Evolutionary conservation across 1,140 invertebrate species (phyloP), one percentile per base, ranked within the genome.

Genomic region (Drosophila mojavensis): DNA sequence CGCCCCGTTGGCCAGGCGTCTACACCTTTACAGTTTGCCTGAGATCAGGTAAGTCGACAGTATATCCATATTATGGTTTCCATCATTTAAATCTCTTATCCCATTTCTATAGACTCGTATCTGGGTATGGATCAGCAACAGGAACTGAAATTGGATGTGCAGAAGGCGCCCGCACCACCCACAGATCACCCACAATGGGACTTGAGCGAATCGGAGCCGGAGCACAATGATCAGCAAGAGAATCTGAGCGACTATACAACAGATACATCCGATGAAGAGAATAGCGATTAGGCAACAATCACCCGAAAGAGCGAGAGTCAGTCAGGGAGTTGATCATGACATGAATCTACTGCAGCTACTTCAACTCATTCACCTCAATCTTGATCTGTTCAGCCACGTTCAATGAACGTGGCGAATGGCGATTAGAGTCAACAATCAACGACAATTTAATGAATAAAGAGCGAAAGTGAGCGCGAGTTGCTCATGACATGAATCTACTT

Each of bases 141-240:
- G 92, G 97, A 98, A 92, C 96, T 99, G 84, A 98, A 98, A 96
- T 93, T 99, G 93, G 98, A 99, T 93, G 98, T 99, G 33, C 97
- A 99, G 92, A 97, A 99, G 93, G 98, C 97, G 13, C 96, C 97
- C 72, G 96, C 96, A 81, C 94, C 98, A 79, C 96, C 96, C 41
- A 96, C 96, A 41, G 97, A 98, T 88, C 97, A 99, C 94, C 97
- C 98, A 10, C 98, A 99, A 93, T 99, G 98, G 98, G 97, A 99
- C 75, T 96, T 98, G 78, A 97, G 97, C 54, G 97, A 98, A 85
- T 97, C 98, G 65, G 98, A 99, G 91, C 96, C 97, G 60, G 97
- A 98, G 69, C 93, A 94, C 65, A 93, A 94, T 67, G 94, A 94
- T 69, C 93, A 94, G 92, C 94, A 94, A 71, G 94, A 93, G 78